Base-by-base conservation (phyloP, 2,113 vertebrate species). In the Cinclus mexicanus region DNA sequence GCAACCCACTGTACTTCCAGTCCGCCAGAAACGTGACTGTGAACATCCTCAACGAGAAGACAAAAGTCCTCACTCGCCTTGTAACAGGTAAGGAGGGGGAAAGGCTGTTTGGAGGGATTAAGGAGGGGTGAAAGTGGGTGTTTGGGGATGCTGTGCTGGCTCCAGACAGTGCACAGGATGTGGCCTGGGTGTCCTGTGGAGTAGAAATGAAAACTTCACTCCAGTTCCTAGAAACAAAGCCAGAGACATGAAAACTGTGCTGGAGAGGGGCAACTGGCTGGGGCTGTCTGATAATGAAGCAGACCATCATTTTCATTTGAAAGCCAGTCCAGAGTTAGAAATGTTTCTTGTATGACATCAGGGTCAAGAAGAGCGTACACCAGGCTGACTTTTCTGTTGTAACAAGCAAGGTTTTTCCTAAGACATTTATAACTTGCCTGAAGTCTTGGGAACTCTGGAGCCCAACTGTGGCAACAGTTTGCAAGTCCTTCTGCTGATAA, bases 21-120 rank as follows among this genome's bases (percentile, higher is more conserved):
- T 99, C 99, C 31, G 99, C 99, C 97, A 98, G 98, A 97, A 99
- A 99, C 47, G 98, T 99, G 85, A 99, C 99, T 12, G 98, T 99
- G 96, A 99, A 99, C 96, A 98, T 99, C 96, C 98, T 99, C 96
- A 99, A 99, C 80, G 98, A 98, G 95, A 98, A 99, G 97, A 99
- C 98, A 81, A 98, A 99, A 97, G 98, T 99, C 95, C 98, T 99
- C 93, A 99, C 99, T 42, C 99, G 99, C 96, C 98, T 99, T 28
- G 97, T 99, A 49, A 99, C 99, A 98, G 99, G 99, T 99, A 98
- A 98, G 98, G 92, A 94, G 88, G 80, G 49, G 68, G 59, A 91
- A 84, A 92, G 86, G 77, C 83, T 75, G 65, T 1, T 1, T 35
- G 76, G 69, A 39, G 46, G 72, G 42, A 42, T 63, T 46, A 24